Base-by-base conservation (phyloP, 2,113 vertebrate species). In the Gavialis gangeticus region DNA sequence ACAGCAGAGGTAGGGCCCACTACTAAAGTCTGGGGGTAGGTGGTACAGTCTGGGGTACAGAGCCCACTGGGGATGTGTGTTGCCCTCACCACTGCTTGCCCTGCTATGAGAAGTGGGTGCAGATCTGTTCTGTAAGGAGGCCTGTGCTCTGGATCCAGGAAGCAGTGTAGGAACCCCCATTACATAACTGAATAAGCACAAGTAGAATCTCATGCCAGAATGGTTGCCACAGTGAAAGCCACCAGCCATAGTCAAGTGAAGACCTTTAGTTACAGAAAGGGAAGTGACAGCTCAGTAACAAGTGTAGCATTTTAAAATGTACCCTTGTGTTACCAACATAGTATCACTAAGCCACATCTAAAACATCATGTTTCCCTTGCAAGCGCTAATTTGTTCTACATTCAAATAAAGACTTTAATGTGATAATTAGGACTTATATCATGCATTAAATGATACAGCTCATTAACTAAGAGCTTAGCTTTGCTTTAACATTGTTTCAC, bases 381-480 rank as follows among this genome's bases (percentile, higher is more conserved):
- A 59, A 30, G 19, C 55, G 34, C 55, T 30, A 0, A 58, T 25
- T 79, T 54, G 10, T 73, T 27, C 64, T 57, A 73, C 9, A 62
- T 7, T 59, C 30, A 79, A 81, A 71, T 30, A 81, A 4, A 90
- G 59, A 75, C 56, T 56, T 92, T 63, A 1, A 37, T 46, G 21
- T 64, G 79, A 58, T 91, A 63, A 91, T 91, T 82, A 87, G 82
- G 91, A 92, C 77, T 58, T 76, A 85, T 75, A 84, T 64, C 1
- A 0, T 27, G 76, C 87, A 30, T 57, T 89, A 66, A 94, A 69
- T 34, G 84, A 77, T 22, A 18, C 85, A 75, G 55, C 84, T 73
- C 90, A 85, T 87, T 82, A 94, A 92, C 64, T 19, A 77, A 86
- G 57, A 82, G 27, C 69, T 84, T 90, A 93, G 58, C 64, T 91